Evolutionary conservation across 92 coral and sea anemone species (phyloP).

Genomic region (Palythoa grandiflora): DNA sequence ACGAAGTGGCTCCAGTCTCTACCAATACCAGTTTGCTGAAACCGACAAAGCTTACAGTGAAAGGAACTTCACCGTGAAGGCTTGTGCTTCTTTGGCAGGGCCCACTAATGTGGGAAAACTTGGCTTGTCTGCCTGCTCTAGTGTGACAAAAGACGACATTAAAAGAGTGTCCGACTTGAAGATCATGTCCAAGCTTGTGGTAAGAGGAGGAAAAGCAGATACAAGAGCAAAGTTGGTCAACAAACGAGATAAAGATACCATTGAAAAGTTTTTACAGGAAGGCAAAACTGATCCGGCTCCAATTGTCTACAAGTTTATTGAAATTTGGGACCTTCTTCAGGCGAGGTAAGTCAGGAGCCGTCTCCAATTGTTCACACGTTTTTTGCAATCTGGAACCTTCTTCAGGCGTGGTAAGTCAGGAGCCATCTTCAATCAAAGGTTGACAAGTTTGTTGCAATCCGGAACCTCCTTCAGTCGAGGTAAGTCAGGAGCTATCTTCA

Average conservation of each 20-base stretch:
- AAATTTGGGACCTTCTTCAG: conserved; percentile 57
- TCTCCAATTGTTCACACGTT: no score
- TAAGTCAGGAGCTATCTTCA: no score
- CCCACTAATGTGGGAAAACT: neutral
- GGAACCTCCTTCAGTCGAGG: no score
- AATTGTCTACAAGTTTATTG: conserved; percentile 36
- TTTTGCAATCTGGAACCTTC: conserved; percentile 49
- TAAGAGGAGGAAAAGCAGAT: conserved; percentile 52
- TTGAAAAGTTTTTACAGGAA: conserved; percentile 54
- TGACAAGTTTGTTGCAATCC: no score
- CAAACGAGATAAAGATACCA: conserved; percentile 19
- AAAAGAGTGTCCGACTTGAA: neutral
- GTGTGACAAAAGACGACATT: conserved; percentile 1
- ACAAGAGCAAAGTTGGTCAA: conserved; percentile 57
- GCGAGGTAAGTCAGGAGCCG: neutral
- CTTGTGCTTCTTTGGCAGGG: conserved; percentile 38
- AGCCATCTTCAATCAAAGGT: no score
- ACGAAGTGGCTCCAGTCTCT: conserved; percentile 62
- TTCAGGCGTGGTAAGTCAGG: neutral
- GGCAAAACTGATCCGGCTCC: conserved; percentile 47
- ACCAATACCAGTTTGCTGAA: conserved; percentile 37
- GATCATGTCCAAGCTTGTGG: conserved; percentile 39
- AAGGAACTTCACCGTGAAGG: conserved; percentile 18
- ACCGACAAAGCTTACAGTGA: conserved; percentile 17
- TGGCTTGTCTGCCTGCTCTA: conserved; percentile 26